Evolutionary conservation across 1,140 invertebrate genomes (phyloP), one percentile per base, ranked within the genome.

Genomic region (Leguminivora glycinivorella): DNA sequence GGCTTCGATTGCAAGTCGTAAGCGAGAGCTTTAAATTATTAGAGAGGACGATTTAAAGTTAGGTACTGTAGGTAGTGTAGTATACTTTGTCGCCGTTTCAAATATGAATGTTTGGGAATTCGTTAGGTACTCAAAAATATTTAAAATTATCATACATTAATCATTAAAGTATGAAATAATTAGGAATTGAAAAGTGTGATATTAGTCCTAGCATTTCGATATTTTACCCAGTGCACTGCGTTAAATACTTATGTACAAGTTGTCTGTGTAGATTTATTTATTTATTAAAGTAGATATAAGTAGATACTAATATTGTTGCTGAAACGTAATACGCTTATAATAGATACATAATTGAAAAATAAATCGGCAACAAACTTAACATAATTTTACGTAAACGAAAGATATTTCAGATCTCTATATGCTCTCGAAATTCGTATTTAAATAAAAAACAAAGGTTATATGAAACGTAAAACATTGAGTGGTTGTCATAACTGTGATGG

Each of bases 11-110:
- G 81, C 80, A 79, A 84, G 86, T 75, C 77, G 81, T 70, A 73
- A 74, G 80, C 77, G 73, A 83, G 69, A 90, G 88, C 86, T 89
- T 89, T 89, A 89, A 90, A 70, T 60, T 84, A 83, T 83, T 84
- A 83, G 82, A 80, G 79, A 83, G 80, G 81, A 72, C 75, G 73
- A 80, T 82, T 80, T 77, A 76, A 74, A 76, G 75, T 70, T 77
- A 76, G 71, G 77, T 80, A 77, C 72, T 75, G 72, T 82, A 82
- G 72, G 71, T 3, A 26, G 26, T 76, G 73, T 80, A 80, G 79
- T 83, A 79, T 71, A 74, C 76, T 73, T 75, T 17, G 34, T 17
- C 43, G 56, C 14, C 26, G 26, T 58, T 60, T 24, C 14, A 60
- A 60, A 60, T 24, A 5, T 82, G 74, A 76, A 75, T 79, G 76